Evolutionary conservation across 2,888 invertebrate genomes (phyloP), one percentile per base, ranked within the genome.

Genomic region (Xestobium rufovillosum): DNA sequence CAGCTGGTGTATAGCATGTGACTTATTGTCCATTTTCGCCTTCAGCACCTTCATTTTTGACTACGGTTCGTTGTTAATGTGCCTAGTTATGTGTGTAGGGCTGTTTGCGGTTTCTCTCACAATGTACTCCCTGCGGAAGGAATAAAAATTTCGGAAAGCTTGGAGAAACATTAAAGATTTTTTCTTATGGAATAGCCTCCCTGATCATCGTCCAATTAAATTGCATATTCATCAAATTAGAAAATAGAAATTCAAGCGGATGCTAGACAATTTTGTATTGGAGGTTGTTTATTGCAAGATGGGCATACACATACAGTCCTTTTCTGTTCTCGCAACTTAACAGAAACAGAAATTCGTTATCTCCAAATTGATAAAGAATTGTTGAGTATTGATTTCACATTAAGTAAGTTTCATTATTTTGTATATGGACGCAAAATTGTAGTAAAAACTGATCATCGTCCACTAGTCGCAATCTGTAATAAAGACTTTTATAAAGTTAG

Each of bases 381-480:
- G 4, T 35, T 60, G 13, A 52, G 52, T 2, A 57, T 60, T 31
- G 45, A 42, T 8, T 57, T 53, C 44, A 49, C 45, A 1, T 48
- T 53, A 26, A 30, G 38, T 16, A 55, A 53, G 34, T 60, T 60
- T 44, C 49, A 53, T 31, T 50, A 57, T 35, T 59, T 54, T 41
- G 49, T 60, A 3, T 58, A 49, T 48, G 55, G 55, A 3, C 38
- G 46, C 31, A 37, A 40, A 36, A 28, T 56, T 3, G 19, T 39
- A 8, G 45, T 59, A 1, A 43, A 59, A 11, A 36, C 42, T 14
- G 45, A 55, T 41, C 60, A 60, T 33, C 52, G 55, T 38, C 59
- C 59, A 3, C 36, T 60, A 26, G 43, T 46, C 10, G 15, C 37
- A 6, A 38, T 47, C 28, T 48, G 51, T 29, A 8, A 38, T 16